Percentiles rank a stretch among this genome's conserved stretches.
phyloP scores from a whole-genome alignment of 2,113 vertebrate species.

The Scortum barcoo region DNA sequence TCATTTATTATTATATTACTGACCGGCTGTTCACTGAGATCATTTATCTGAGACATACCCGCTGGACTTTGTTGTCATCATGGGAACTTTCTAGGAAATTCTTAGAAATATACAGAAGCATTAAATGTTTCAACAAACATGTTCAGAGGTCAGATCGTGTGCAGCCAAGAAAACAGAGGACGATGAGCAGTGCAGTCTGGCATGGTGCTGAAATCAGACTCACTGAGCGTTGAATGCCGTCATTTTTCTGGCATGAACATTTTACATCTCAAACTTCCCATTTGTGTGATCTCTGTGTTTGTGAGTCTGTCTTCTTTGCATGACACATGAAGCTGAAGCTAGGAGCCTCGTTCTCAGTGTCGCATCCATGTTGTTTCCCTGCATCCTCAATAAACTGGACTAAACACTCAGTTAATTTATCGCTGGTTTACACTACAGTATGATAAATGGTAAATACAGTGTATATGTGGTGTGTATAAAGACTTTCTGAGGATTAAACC shows the following conservation, averaged over 20 bases:
- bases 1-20: no score
- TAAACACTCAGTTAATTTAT: neutral
- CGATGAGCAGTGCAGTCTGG: no score
- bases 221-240: neutral
- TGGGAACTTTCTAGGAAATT: no score
- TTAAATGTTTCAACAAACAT: no score
- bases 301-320: slow-evolving; percentile 56
- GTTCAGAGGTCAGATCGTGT: no score
- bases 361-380: slow-evolving; percentile 50
- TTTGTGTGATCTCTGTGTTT: slow-evolving; percentile 15
- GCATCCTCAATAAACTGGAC: slow-evolving; percentile 27
- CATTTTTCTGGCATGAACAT: slow-evolving; percentile 42
- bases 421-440: neutral
- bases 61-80: no score
- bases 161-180: no score
- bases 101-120: no score
- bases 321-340: slow-evolving; percentile 28
- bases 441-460: slow-evolving; percentile 1
- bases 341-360: neutral
- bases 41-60: no score
- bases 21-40: no score
- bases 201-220: slow-evolving; percentile 21
- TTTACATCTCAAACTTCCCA: slow-evolving; percentile 16
- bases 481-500: neutral
- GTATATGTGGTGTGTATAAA: neutral